Conservation (phyloP, 1,140 invertebrate species). For the Gerris buenoi region DNA sequence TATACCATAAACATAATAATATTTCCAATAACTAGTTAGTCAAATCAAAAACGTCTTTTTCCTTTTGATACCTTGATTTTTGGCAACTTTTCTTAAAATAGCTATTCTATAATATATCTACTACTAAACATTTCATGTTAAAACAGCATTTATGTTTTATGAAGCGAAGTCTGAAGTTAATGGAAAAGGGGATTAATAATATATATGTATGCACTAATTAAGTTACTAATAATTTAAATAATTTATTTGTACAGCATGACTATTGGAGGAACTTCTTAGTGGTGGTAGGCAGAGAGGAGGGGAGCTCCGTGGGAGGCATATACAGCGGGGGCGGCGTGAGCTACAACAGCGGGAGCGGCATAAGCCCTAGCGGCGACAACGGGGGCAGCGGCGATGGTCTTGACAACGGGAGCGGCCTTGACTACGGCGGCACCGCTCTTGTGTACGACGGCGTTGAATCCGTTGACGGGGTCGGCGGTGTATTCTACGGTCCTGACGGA, state of each 20-base stretch:
- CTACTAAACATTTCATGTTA: too few relatives aligned
- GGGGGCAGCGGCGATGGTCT: background rate
- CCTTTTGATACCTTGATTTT: too few relatives aligned
- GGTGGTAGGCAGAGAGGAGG: background rate
- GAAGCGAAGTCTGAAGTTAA: too few relatives aligned
- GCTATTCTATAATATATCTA: too few relatives aligned
- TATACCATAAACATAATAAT: too few relatives aligned
- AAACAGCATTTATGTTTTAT: too few relatives aligned
- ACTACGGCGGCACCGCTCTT: conserved; percentile 13
- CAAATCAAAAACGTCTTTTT: too few relatives aligned
- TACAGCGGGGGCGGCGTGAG: background rate
- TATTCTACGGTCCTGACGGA: conserved; percentile 13
- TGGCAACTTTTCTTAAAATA: too few relatives aligned
- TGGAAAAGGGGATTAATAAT: too few relatives aligned
- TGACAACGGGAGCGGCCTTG: background rate
- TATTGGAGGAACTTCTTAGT: background rate
- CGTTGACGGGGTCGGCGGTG: conserved; percentile 16
- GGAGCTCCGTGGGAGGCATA: background rate
- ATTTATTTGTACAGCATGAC: background rate
- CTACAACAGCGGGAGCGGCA: conserved; percentile 1
- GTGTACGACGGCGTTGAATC: conserved; percentile 23
- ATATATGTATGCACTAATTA: too few relatives aligned
- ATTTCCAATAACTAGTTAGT: too few relatives aligned
- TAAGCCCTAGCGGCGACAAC: background rate
- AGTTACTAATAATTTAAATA: too few relatives aligned